Base-by-base conservation (phyloP, 1,140 invertebrate genomes). In the Drosophila orosa region DNA sequence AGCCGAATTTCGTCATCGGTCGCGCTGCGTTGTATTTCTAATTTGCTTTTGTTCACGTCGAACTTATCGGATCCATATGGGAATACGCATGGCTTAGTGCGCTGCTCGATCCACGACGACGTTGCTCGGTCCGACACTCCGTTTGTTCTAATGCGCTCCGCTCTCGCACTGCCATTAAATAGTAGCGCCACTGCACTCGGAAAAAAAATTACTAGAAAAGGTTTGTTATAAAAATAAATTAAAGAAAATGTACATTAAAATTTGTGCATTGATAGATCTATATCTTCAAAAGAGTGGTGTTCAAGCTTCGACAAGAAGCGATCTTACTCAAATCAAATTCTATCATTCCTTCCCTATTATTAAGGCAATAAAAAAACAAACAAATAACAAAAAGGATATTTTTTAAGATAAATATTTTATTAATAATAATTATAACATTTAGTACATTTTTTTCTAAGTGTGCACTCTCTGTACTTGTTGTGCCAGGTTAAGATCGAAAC, bases 141-240 rank as follows among this genome's bases (percentile, higher is more conserved):
- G 80, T 48, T 50, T 48, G 29, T 62, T 87, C 69, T 86, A 87
- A 75, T 24, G 33, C 7, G 3, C 5, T 25, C 17, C 45, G 37
- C 60, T 74, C 61, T 33, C 61, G 17, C 5, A 15, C 60, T 33
- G 0, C 22, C 40, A 15, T 61, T 65, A 22, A 42, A 67, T 42
- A 40, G n/a, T 9, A 25, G 59, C 44, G 5, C 39, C 40, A 63
- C 24, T 62, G 5, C n/a, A 27, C 50, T 35, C 2, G 10, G 31
- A 35, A 6, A 54, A 33, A 50, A 1, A 24, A 15, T 15, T 31
- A 8, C 6, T 1, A 50, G 1, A 13, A 0, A 13, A 1, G 13
- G 12, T 3, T 6, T 0, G 3, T 8, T 4, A 31, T 15, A 13
- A 6, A 2, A 13, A 19, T 19, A 10, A 1, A 13, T 13, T 31